Conservation (phyloP, 2,797 vertebrate species). For the Takifugu ocellatus region DNA sequence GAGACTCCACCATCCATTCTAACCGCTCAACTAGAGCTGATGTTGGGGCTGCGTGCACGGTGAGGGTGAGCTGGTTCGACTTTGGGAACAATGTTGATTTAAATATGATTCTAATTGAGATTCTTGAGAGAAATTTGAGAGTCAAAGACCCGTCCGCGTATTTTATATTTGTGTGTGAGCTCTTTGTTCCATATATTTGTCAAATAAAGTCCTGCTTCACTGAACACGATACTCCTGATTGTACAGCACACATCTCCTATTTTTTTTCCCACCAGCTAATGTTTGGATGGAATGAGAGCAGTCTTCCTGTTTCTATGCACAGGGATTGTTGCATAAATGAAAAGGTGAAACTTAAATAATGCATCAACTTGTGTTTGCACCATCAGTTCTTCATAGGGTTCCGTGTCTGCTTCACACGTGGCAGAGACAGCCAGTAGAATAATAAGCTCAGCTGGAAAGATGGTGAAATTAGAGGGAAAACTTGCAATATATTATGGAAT, state of each 20-base stretch:
- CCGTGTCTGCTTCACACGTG: too few species aligned
- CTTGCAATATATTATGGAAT: too few species aligned
- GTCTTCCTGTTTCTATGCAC: conserved; percentile 3
- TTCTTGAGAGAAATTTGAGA: conserved; percentile 37
- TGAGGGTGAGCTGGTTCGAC: conserved; percentile 40
- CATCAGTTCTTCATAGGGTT: too few species aligned
- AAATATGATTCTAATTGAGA: conserved; percentile 18
- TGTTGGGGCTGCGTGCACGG: conserved; percentile 35
- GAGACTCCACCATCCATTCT: not conserved
- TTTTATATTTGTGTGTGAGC: conserved; percentile 26
- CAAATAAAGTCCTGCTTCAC: too few species aligned
- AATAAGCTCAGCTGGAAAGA: too few species aligned
- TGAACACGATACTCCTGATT: too few species aligned
- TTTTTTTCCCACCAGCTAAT: not conserved
- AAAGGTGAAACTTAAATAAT: too few species aligned
- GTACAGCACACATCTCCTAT: not conserved
- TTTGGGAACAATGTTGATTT: conserved; percentile 29
- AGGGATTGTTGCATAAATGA: too few species aligned
- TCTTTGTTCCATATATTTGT: too few species aligned
- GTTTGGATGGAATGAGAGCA: not conserved
- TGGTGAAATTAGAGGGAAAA: too few species aligned
- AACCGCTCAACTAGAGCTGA: conserved; percentile 30
- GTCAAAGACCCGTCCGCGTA: conserved; percentile 39
- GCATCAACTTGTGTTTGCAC: too few species aligned
- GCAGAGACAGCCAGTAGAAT: too few species aligned